A percentile compares a stretch with the other conserved stretches of the same genome.
phyloP scores from a whole-genome alignment of 37 sponge, comb jelly and placozoan species.

The Hexactinellida sp. region DNA sequence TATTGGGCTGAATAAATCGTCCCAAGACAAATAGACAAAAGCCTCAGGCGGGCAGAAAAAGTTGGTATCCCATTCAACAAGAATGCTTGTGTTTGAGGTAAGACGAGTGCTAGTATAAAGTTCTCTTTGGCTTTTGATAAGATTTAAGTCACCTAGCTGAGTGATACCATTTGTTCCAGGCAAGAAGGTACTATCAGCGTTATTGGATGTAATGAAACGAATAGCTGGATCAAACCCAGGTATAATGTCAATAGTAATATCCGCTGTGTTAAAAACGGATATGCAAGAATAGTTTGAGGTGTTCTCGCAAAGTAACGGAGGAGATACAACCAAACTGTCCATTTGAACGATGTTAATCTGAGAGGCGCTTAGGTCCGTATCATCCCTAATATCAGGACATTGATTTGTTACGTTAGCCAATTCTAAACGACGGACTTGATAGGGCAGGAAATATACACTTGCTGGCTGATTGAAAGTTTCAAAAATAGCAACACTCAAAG shows the following conservation, averaged over 20 bases:
- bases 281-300: not conserved
- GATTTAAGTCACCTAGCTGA: not conserved
- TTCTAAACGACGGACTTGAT: not conserved
- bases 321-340: not conserved
- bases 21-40: not conserved
- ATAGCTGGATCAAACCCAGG: not conserved
- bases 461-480: not conserved
- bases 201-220: not conserved
- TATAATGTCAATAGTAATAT: not conserved
- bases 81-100: not conserved
- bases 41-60: not conserved
- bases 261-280: not conserved
- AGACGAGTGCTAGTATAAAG: not conserved
- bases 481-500: not conserved
- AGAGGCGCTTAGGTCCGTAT: not conserved
- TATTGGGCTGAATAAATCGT: not conserved
- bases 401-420: not conserved
- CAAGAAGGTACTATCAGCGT: not conserved
- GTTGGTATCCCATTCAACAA: conserved; percentile 4
- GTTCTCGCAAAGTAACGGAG: not conserved
- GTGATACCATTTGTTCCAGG: not conserved
- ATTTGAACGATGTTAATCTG: not conserved
- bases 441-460: not conserved
- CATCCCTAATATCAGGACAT: not conserved
- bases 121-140: not conserved